Evolutionary conservation across 2,797 vertebrate genomes (phyloP).

Genomic region (Staurois parvus): DNA sequence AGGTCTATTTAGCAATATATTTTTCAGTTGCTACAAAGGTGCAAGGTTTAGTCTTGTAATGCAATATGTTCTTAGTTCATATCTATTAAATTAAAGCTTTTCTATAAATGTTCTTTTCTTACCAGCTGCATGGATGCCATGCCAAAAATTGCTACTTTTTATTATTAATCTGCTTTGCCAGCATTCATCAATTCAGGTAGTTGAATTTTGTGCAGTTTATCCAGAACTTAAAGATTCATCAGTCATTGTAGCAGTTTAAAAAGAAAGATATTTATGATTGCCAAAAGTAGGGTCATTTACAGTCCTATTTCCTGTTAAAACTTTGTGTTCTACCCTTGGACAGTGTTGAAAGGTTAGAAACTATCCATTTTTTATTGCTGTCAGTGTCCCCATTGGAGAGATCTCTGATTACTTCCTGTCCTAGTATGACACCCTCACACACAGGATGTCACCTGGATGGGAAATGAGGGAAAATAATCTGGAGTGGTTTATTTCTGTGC

Average conservation of each 20-base stretch:
- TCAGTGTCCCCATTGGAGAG: no score
- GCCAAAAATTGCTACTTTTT: not conserved
- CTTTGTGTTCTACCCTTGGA: no score
- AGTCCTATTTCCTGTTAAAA: not conserved
- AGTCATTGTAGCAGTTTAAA: no score
- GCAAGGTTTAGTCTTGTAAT: constrained; percentile 18
- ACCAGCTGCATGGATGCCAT: not conserved
- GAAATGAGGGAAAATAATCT: no score
- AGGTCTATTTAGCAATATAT: constrained; percentile 24
- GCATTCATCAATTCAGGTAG: not conserved
- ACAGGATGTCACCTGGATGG: no score
- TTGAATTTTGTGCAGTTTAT: not conserved
- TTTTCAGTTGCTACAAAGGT: constrained; percentile 37
- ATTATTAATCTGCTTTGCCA: not conserved
- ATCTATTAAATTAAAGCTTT: not conserved
- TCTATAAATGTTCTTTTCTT: not conserved
- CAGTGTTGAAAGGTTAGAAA: no score
- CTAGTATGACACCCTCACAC: no score
- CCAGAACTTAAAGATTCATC: not conserved
- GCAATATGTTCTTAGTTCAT: not conserved
- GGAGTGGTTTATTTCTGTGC: no score
- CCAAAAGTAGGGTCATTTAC: not conserved
- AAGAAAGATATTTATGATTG: not conserved
- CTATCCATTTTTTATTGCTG: no score
- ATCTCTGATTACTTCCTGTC: no score